Conservation (phyloP, 2,113 vertebrate species). For the Lamprologus tigripictilis region DNA sequence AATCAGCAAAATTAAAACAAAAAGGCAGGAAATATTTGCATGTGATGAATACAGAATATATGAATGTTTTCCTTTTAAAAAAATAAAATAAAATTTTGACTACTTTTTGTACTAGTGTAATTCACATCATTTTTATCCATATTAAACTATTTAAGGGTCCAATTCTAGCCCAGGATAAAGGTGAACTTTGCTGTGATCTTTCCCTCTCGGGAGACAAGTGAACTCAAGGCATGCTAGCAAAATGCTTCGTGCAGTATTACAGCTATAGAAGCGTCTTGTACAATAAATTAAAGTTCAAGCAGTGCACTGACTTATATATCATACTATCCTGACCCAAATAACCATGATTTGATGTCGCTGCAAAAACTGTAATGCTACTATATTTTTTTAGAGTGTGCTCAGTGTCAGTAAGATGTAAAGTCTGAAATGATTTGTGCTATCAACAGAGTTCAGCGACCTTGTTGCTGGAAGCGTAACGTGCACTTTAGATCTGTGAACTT, state of each 20-base stretch:
- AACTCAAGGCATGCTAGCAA: not conserved
- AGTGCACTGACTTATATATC: not conserved
- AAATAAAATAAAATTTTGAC: not conserved
- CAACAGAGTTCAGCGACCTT: conserved; percentile 3
- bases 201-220: not conserved
- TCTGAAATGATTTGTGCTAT: not conserved
- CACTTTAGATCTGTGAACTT: conserved; percentile 47
- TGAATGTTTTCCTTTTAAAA: not conserved
- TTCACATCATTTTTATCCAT: not conserved
- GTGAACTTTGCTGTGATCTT: not conserved
- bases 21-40: not conserved
- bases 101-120: not conserved
- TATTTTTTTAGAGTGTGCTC: not conserved
- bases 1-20: not conserved
- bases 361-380: not conserved
- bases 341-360: not conserved
- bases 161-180: not conserved
- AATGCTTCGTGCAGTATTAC: not conserved
- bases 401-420: not conserved
- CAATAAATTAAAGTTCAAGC: not conserved
- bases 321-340: not conserved
- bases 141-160: not conserved
- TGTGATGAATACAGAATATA: not conserved
- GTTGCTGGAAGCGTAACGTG: not conserved
- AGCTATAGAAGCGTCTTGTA: not conserved